Conservation (phyloP, 2,797 vertebrate species). For the Poeciliopsis turneri region DNA sequence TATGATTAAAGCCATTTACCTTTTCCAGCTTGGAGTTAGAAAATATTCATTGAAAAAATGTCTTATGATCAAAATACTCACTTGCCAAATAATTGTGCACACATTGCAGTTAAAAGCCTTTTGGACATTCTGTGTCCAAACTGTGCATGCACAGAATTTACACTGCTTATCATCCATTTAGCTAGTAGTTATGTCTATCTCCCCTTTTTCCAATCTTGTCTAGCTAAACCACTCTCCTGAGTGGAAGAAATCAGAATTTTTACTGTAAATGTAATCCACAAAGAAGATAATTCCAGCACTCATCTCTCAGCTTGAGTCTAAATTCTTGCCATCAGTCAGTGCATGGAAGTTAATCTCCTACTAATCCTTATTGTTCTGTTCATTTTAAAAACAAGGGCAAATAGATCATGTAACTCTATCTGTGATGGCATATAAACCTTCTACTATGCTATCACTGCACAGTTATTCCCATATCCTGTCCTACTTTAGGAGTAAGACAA, state of each 20-base stretch:
- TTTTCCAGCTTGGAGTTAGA: too few relatives aligned
- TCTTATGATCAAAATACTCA: too few relatives aligned
- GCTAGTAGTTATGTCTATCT: background rate
- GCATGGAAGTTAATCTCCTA: slow-evolving; percentile 23
- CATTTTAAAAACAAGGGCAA: slow-evolving; percentile 23
- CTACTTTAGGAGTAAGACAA: background rate
- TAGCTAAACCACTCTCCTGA: background rate
- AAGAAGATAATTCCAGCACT: background rate
- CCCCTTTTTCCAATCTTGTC: background rate
- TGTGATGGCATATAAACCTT: background rate
- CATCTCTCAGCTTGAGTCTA: background rate
- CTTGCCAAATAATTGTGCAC: too few relatives aligned
- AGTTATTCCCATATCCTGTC: background rate
- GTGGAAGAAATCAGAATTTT: background rate
- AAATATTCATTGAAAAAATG: too few relatives aligned
- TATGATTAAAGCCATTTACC: too few relatives aligned
- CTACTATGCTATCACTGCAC: background rate
- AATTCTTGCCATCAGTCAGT: background rate
- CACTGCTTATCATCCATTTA: background rate
- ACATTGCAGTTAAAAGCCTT: background rate
- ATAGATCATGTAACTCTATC: background rate
- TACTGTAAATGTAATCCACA: background rate
- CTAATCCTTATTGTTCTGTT: slow-evolving; percentile 38
- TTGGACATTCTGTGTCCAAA: background rate
- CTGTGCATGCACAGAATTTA: background rate